Evolutionary conservation across 2,888 invertebrate genomes (phyloP).

Genomic region (Pyrgus malvae): DNA sequence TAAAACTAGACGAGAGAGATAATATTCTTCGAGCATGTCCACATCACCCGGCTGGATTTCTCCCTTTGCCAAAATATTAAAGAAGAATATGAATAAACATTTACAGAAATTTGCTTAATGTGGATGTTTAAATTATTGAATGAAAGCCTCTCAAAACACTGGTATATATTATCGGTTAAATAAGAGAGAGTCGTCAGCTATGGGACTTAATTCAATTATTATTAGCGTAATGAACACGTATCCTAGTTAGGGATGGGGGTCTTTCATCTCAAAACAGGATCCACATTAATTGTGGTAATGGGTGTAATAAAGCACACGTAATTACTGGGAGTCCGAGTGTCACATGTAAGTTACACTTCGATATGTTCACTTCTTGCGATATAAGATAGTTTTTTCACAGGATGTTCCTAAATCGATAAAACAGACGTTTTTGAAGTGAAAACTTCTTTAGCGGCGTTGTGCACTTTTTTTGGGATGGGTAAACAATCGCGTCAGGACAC

Average conservation of each 20-base stretch:
- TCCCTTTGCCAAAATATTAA: too few species aligned
- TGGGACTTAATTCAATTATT: neutral
- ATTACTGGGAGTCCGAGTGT: neutral
- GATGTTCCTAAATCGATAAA: too few species aligned
- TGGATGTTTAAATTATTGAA: neutral
- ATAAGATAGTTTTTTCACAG: neutral
- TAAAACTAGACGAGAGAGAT: too few species aligned
- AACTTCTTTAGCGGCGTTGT: too few species aligned
- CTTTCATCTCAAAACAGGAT: slow-evolving; percentile 5
- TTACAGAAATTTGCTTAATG: too few species aligned
- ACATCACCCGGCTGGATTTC: too few species aligned
- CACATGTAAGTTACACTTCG: neutral
- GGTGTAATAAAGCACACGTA: slow-evolving; percentile 7
- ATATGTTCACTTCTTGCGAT: neutral
- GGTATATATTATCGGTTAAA: neutral
- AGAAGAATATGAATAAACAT: too few species aligned
- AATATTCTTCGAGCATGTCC: too few species aligned
- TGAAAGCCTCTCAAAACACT: neutral
- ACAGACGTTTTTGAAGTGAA: too few species aligned
- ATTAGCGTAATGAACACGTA: slow-evolving; percentile 1
- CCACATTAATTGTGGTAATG: slow-evolving; percentile 6
- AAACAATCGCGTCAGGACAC: too few species aligned
- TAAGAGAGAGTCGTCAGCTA: neutral
- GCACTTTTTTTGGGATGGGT: too few species aligned
- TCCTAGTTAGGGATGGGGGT: slow-evolving; percentile 7